Evolutionary conservation across 2,113 vertebrate genomes (phyloP).

Genomic region (human): GRCh38 chr20:6550501-6551000

Average conservation of each 20-base stretch:
- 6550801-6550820: not conserved
- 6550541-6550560: not conserved
- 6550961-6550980: not conserved
- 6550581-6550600: not conserved
- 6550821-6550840: not conserved
- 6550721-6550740: not conserved
- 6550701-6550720: not conserved
- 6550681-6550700: not conserved
- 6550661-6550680: not conserved
- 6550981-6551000: not conserved
- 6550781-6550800: not conserved
- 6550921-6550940: not conserved
- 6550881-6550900: not conserved
- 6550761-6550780: not conserved
- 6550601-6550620: not conserved
- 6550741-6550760: not conserved
- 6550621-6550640: not conserved
- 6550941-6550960: not conserved
- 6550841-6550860: not conserved
- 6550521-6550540: not conserved
- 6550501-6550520: not conserved
- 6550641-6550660: too few relatives aligned
- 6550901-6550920: not conserved
- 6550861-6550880: not conserved
- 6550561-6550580: not conserved